A percentile compares a stretch with the other conserved stretches of the same genome.
These are phyloP conservation scores for Loripinus fragilis DNA, from an alignment of 2,888 invertebrate genomes.

Conservation along the genomic window DNA sequence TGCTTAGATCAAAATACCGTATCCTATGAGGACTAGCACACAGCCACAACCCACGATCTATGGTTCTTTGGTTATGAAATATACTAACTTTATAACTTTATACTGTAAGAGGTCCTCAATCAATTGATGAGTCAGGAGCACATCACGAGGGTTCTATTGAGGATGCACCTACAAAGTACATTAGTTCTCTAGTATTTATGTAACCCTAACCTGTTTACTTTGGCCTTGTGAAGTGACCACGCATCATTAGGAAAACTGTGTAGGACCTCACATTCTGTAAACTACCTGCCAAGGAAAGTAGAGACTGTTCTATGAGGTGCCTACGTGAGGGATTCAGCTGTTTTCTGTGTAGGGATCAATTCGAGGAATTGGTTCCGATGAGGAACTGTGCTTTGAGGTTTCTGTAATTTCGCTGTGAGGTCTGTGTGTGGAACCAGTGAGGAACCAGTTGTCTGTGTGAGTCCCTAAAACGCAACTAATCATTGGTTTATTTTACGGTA, in stretches of 20 bases:
- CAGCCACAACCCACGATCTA: neutral
- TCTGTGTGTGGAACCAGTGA: neutral
- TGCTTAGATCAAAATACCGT: neutral
- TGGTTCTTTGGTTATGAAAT: neutral
- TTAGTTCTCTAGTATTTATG: neutral
- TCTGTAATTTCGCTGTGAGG: neutral
- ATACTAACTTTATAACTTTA: neutral
- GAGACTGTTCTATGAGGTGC: neutral
- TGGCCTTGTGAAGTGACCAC: neutral
- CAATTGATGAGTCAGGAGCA: neutral
- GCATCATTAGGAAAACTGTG: neutral
- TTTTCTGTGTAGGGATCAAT: neutral
- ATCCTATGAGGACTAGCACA: neutral
- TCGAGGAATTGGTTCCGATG: neutral
- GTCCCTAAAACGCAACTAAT: neutral
- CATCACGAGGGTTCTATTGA: neutral
- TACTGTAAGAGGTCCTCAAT: conserved; percentile 4
- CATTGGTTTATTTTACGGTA: neutral
- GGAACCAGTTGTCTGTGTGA: conserved; percentile 3
- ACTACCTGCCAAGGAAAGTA: neutral
- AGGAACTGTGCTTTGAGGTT: neutral
- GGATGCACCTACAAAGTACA: neutral
- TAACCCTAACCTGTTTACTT: neutral
- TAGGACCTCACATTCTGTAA: neutral
- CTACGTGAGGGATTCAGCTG: neutral